Evolutionary conservation across 1,140 invertebrate species (phyloP), one percentile per base, ranked within the genome.

Genomic region (Arion vulgaris): DNA sequence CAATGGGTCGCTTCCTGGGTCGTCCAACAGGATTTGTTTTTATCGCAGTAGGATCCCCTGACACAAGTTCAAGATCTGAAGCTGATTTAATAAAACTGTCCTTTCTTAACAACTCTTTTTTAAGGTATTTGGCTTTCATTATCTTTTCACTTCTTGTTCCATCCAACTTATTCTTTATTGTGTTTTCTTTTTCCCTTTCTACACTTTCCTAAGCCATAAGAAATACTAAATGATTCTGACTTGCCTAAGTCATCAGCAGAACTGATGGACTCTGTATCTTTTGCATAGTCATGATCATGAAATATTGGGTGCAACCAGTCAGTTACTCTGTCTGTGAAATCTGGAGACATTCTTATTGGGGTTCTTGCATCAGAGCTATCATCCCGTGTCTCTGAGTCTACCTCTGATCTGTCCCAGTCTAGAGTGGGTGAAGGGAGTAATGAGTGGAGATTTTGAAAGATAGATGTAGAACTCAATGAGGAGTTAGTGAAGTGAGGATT

Each of bases 221-320:
- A 45, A 57, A 2, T 19, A 57, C 23, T 57, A 57, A 57, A 57
- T 5, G 53, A n/a, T 17, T 23, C 62, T 2, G 32, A 34, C 19
- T n/a, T 45, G 0, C 0, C 13, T 1, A 23, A 36, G 19, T 32
- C 62, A 32, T 41, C 41, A 74, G 7, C n/a, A 49, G 41, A 53
- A 36, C 9, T 13, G 49, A 53, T 36, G 68, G 68, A 23, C 39
- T 81, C 23, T 76, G 68, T 15, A 57, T 53, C 78, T 39, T 84
- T 85, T 41, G 84, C 74, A 75, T 91, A 91, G 77, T 91, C 90
- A 86, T 91, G 90, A 82, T 91, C 90, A 87, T 91, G 90, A 76
- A 87, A 86, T 28, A 87, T 68, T 32, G 83, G 73, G 71, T 85
- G 81, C 4, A 34, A 66, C 84, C 76, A 82, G 57, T 81, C 80